Base-by-base conservation (phyloP, 2,888 invertebrate species). In the Tachina fera region DNA sequence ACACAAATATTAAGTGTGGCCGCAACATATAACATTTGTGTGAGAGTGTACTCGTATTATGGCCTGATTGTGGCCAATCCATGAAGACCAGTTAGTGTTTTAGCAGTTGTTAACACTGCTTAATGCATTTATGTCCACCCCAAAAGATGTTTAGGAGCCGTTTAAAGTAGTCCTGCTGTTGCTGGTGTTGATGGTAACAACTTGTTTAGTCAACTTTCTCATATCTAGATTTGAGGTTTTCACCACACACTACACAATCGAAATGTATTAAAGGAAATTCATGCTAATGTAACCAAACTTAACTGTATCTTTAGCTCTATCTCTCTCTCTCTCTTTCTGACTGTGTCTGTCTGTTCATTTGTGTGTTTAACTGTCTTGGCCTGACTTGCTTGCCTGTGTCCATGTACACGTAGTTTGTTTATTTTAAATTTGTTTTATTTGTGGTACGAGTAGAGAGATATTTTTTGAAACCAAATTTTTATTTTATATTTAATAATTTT, bases 131-230 rank as follows among this genome's bases (percentile, higher is more conserved):
- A 9, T 63, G 67, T 22, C 39, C 45, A 14, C 13, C 60, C 41
- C 13, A 58, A 41, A 31, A 67, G 65, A 31, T 41, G 9, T 14
- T 65, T 61, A 13, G 19, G 16, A 9, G n/a, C 16, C 51, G 68
- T 45, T 68, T 31, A 51, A 67, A 67, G 45, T 60, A 14, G 22
- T 71, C 39, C n/a, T 58, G 31, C 13, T 47, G 39, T 3, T 61
- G 67, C 13, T 61, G 61, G 8, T 74, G 45, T 9, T 81, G 72
- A 60, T 85, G 68, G 77, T 68, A 85, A 78, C 82, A 83, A 86
- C 83, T 86, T 83, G 78, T 83, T 86, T 86, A 86, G 78, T 71
- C 79, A 86, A 86, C 86, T 86, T 86, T 86, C 86, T 83, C 75
- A 41, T 76, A 78, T 83, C 77, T 71, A 71, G 76, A 86, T 79